Evolutionary conservation across 2,888 invertebrate genomes (phyloP), one percentile per base, ranked within the genome.

Genomic region (Vanessa cardui): DNA sequence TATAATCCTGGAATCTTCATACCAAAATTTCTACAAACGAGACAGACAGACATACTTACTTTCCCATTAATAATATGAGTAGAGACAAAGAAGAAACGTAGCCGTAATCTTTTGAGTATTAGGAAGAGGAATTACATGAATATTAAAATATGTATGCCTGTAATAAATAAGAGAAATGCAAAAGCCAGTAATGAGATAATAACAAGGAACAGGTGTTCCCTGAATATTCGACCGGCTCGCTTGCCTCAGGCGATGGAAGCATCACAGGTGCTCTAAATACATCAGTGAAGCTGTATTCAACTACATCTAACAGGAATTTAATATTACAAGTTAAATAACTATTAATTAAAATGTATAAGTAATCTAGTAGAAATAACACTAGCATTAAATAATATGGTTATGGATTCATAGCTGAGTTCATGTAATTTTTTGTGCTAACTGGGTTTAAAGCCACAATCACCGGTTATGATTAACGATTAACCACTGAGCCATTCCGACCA

Each of bases 161-260:
- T 26, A 44, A 50, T 49, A 54, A 52, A 60, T 58, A 64, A 58
- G 45, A 50, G 31, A 60, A 52, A 46, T 18, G 50, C 59, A 65
- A 59, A 65, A 59, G 50, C 59, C 59, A 8, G 46, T 65, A 65
- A 65, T 60, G 65, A 65, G 52, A 65, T 60, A 65, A 65, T 65
- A 65, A 65, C 45, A 52, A 52, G 15, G 52, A 26, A 52, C 65
- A 65, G 65, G 65, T 60, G 60, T 52, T 12, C 65, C 20, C 50
- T 65, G 65, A 60, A 65, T 65, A 65, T 65, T 60, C 65, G 45
- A 54, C 65, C 58, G 12, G 39, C 39, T 39, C 12, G 9, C 58
- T 58, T 26, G 26, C 58, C 52, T 16, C 52, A n/a, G 59, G 65
- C 45, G 50, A 50, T n/a, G 54, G 49, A 58, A 64, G 47, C 60